A percentile compares a stretch with the other conserved stretches of the same genome.
These are phyloP conservation scores for Pholis gunnellus DNA, from an alignment of 2,113 vertebrate genomes.

Conservation along the genomic window DNA sequence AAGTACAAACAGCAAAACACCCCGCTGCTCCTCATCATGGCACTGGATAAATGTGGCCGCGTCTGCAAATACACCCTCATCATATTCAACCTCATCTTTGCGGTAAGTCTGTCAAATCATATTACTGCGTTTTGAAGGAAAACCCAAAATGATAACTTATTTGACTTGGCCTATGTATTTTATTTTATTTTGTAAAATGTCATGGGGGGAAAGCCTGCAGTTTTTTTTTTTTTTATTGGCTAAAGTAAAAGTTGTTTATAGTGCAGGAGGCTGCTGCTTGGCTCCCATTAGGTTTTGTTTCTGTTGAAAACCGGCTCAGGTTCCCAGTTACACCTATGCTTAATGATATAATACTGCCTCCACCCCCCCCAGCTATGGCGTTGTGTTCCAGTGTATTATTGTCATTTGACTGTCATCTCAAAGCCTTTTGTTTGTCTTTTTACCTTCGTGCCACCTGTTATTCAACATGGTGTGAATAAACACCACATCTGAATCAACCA, in stretches of 20 bases:
- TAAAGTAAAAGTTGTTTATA: too few relatives aligned
- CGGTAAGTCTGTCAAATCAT: conserved; percentile 55
- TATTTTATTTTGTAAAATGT: too few relatives aligned
- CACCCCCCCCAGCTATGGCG: too few relatives aligned
- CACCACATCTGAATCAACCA: background rate
- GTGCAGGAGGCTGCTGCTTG: too few relatives aligned
- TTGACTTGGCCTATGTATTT: too few relatives aligned
- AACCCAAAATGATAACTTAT: too few relatives aligned
- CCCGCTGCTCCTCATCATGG: conserved; percentile 58
- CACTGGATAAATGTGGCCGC: conserved; percentile 67
- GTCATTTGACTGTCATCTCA: background rate
- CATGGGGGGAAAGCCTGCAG: too few relatives aligned
- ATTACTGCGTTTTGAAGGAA: too few relatives aligned
- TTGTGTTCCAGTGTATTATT: background rate
- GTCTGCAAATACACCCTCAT: conserved; percentile 70
- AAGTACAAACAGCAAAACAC: background rate
- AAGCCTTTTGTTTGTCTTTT: background rate
- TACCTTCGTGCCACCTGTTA: background rate
- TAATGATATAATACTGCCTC: too few relatives aligned
- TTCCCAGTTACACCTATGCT: background rate
- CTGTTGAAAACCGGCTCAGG: background rate
- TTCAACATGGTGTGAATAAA: background rate
- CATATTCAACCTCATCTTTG: conserved; percentile 75
- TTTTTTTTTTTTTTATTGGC: too few relatives aligned
- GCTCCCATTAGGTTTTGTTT: background rate